These are phyloP conservation scores for Cygnus olor DNA, from an alignment of 2,797 vertebrate species.

Conservation along the genomic window DNA sequence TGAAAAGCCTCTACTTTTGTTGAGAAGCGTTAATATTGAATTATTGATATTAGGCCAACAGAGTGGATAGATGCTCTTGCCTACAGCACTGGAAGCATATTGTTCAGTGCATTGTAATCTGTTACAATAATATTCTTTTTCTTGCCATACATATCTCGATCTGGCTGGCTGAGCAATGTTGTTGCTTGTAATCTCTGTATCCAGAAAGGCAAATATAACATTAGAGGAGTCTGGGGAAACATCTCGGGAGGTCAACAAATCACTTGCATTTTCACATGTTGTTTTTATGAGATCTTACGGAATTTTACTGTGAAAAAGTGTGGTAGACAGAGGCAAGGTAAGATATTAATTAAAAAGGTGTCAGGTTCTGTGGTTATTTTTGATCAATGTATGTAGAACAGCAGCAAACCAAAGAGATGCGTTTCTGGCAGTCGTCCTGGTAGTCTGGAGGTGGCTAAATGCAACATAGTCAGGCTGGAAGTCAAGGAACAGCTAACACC, in stretches of 20 bases:
- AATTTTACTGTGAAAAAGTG: background rate
- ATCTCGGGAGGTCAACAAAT: background rate
- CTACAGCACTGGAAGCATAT: background rate
- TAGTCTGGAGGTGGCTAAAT: background rate
- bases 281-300: background rate
- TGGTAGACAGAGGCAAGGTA: background rate
- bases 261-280: background rate
- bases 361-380: background rate
- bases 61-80: constrained; percentile 3
- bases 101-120: background rate
- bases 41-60: constrained; percentile 22
- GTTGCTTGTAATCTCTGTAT: background rate
- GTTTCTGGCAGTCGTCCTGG: background rate
- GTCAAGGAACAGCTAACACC: background rate
- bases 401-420: background rate
- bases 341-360: background rate
- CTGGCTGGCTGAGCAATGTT: background rate
- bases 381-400: background rate
- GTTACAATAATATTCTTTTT: background rate
- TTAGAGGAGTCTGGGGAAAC: background rate
- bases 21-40: constrained; percentile 10
- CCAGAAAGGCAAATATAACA: background rate
- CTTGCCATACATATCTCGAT: background rate
- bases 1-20: background rate
- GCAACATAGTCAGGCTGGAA: too few species aligned